These are phyloP conservation scores for Macrobrachium rosenbergii DNA, from an alignment of 1,140 invertebrate genomes.

Conservation along the genomic window DNA sequence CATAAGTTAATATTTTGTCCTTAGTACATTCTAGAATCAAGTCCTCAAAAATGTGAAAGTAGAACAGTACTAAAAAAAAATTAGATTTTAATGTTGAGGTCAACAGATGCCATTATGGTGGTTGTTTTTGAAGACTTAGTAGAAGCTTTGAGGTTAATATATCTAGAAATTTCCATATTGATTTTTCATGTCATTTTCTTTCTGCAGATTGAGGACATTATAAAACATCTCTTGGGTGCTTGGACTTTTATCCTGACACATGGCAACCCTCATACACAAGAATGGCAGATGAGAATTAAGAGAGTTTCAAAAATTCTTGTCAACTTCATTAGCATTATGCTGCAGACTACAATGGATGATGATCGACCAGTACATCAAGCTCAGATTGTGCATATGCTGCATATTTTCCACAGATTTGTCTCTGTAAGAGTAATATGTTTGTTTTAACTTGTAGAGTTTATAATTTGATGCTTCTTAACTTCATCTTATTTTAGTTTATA, in stretches of 20 bases:
- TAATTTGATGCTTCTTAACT: too few species aligned
- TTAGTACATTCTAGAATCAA: too few species aligned
- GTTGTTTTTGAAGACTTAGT: too few species aligned
- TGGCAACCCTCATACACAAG: conserved; percentile 18
- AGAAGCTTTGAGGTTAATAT: too few species aligned
- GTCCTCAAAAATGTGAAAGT: too few species aligned
- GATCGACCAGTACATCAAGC: conserved; percentile 36
- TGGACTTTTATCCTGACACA: conserved; percentile 33
- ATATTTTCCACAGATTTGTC: conserved; percentile 36
- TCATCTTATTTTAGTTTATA: too few species aligned
- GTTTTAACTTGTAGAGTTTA: background rate
- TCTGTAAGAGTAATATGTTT: background rate
- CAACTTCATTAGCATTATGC: conserved; percentile 12
- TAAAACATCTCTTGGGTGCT: conserved; percentile 44
- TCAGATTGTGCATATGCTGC: conserved; percentile 28
- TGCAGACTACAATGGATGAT: conserved; percentile 33
- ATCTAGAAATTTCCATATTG: too few species aligned
- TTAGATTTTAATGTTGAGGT: too few species aligned
- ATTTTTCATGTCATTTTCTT: background rate
- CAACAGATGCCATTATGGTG: too few species aligned
- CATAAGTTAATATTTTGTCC: too few species aligned
- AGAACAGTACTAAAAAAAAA: too few species aligned
- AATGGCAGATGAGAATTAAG: conserved; percentile 19
- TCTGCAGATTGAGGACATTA: conserved; percentile 22
- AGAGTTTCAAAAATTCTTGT: conserved; percentile 10